Percentiles rank a stretch among this genome's conserved stretches.
Evolutionary conservation across 2,888 invertebrate genomes (phyloP).

Genomic region (Ichneumon xanthorius): DNA sequence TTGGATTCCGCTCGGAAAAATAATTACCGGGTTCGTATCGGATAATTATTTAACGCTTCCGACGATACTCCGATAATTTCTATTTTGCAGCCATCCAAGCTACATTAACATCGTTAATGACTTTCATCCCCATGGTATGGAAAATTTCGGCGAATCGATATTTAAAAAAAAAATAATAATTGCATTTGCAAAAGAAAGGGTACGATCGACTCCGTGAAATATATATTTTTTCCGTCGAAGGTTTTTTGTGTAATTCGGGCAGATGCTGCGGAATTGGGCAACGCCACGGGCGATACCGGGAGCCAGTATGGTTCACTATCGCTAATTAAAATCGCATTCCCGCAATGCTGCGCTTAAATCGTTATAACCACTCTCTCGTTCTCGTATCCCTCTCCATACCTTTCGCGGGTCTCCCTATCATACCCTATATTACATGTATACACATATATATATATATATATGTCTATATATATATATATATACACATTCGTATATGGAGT

Average conservation of each 20-base stretch:
- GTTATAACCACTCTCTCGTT: conserved; percentile 66
- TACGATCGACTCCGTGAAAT: conserved; percentile 10
- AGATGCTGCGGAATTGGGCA: conserved; percentile 18
- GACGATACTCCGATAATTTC: neutral
- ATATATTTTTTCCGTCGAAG: conserved; percentile 31
- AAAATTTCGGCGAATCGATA: neutral
- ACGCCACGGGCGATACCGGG: conserved; percentile 39
- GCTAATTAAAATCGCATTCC: conserved; percentile 76
- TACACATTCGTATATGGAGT: neutral
- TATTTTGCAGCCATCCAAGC: neutral
- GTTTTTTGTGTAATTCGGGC: conserved; percentile 48
- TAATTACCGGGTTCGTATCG: too few species aligned
- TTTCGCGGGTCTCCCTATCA: conserved; percentile 18
- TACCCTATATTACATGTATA: conserved; percentile 17
- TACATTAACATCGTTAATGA: neutral
- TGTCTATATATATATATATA: conserved; percentile 13
- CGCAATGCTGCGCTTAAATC: conserved; percentile 74
- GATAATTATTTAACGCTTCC: too few species aligned
- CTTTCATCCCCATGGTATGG: neutral
- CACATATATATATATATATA: neutral
- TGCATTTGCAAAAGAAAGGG: neutral
- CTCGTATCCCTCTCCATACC: conserved; percentile 24
- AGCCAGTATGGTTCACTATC: conserved; percentile 55
- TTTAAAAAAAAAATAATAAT: neutral
- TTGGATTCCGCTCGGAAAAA: too few species aligned